Evolutionary conservation across 1,140 invertebrate species (phyloP).

Genomic region (Manduca sexta): DNA sequence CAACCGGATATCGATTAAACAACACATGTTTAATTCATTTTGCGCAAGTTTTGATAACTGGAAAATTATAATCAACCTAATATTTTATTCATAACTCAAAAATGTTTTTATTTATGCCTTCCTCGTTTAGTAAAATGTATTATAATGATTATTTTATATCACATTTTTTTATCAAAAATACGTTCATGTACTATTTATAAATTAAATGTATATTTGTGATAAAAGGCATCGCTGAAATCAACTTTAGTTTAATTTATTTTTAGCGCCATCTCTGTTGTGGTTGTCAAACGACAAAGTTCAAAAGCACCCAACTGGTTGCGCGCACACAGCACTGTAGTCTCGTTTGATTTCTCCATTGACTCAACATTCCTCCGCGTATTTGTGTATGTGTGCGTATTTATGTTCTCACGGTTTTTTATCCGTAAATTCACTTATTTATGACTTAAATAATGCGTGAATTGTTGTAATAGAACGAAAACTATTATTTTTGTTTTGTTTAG

Average conservation of each 20-base stretch:
- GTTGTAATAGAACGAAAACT: conserved; percentile 20
- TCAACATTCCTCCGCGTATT: conserved; percentile 69
- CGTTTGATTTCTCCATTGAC: conserved; percentile 70
- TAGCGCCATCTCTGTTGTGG: conserved; percentile 50
- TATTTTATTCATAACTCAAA: no score
- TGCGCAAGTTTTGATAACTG: no score
- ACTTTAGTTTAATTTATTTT: conserved; percentile 9
- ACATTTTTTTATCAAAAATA: no score
- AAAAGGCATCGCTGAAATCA: conserved; percentile 26
- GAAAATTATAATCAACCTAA: no score
- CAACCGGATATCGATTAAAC: neutral
- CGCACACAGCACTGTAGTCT: conserved; percentile 46
- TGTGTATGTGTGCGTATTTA: conserved; percentile 53
- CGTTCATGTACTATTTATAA: no score
- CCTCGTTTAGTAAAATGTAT: no score
- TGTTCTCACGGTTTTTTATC: conserved; percentile 55
- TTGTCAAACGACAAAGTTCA: conserved; percentile 34
- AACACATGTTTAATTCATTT: neutral
- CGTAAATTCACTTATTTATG: conserved; percentile 25
- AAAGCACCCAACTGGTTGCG: conserved; percentile 54
- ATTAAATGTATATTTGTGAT: no score
- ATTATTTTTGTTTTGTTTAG: conserved; percentile 4
- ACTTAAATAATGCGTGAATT: conserved; percentile 39
- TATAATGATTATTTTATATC: no score
- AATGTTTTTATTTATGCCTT: no score